Base-by-base conservation (phyloP, 2,797 vertebrate genomes). In the Coracias cyanogaster region DNA sequence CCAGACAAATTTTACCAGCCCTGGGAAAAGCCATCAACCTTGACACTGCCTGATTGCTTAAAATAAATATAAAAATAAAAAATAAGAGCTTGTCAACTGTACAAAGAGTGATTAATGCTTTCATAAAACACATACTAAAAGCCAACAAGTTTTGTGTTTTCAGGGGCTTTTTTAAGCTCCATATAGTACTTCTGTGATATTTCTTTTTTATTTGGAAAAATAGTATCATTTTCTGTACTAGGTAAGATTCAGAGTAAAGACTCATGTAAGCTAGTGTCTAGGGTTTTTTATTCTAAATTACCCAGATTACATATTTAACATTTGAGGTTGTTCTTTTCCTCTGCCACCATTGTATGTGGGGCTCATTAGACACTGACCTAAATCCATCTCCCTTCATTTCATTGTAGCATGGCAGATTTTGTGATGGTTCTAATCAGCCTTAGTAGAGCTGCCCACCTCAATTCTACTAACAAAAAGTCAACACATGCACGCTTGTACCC, bases 321-420 rank as follows among this genome's bases (percentile, higher is more conserved):
- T 82, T 7, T 45, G 58, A 57, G 43, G 8, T 0, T 5, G 17
- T 31, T 6, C 48, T 70, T 62, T 58, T 4, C 20, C 19, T n/a
- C n/a, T 76, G 39, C 9, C 65, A 72, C 46, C 35, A 16, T 33
- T 61, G 18, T 29, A 29, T 7, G 5, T 65, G 54, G n/a, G 8
- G 11, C 57, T 94, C 41, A 76, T 95, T 93, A 96, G 62, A 73
- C 18, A 46, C 35, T 93, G 94, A 95, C 95, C 94, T 89, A 91
- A 95, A 96, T 97, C 60, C 51, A 96, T 95, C 95, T 94, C 70
- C 31, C 89, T 78, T 61, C 78, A 84, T 97, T 82, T 86, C 80
- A 57, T 14, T 66, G 58, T n/a, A 76, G 60, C 72, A 37, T 70
- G 82, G 85, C 86, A 95, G 87, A 88, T 74, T 93, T 81, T 87